Base-by-base conservation (phyloP, 2,113 vertebrate species). In the Seriola dumerili region DNA sequence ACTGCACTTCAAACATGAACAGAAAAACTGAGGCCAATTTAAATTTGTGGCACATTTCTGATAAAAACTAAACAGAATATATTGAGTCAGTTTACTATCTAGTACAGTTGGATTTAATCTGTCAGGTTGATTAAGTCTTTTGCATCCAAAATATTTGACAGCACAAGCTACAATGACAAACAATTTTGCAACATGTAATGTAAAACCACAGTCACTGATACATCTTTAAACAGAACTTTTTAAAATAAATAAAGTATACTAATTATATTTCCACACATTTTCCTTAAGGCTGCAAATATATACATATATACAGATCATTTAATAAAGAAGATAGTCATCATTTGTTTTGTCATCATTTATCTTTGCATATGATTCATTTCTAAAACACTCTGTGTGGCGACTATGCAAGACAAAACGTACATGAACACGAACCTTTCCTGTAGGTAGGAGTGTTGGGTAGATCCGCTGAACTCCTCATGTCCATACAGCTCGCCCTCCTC, bases 401-500 rank as follows among this genome's bases (percentile, higher is more conserved):
- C 8, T 23, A 0, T 38, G 11, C 6, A 25, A 23, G 0, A 64
- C 54, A 12, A 44, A 11, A 16, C 38, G 72, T 2, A 16, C 13
- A 58, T 25, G 19, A 7, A 3, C 16, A 76, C 85, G 46, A 34
- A 94, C 94, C 90, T 93, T 40, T 92, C 86, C 38, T 91, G 92
- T 6, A 82, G 59, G 50, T 85, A 88, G 32, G 84, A 59, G 68
- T 68, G 80, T 9, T 89, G 96, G 86, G 17, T 93, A 0, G 87
- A 89, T 89, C 64, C 93, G 91, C 36, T 94, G 93, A 72, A 95
- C 84, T 92, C 89, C 1, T 89, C 90, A 8, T 88, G 92, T 69
- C 85, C 78, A 19, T 83, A 89, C 34, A 90, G 88, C 44, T 91
- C 86, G 4, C 82, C 88, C 1, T 95, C 93, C 21, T 93, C 91